phyloP scores from a whole-genome alignment of 1,140 invertebrate genomes.

The Hylyphantes graminicola region DNA sequence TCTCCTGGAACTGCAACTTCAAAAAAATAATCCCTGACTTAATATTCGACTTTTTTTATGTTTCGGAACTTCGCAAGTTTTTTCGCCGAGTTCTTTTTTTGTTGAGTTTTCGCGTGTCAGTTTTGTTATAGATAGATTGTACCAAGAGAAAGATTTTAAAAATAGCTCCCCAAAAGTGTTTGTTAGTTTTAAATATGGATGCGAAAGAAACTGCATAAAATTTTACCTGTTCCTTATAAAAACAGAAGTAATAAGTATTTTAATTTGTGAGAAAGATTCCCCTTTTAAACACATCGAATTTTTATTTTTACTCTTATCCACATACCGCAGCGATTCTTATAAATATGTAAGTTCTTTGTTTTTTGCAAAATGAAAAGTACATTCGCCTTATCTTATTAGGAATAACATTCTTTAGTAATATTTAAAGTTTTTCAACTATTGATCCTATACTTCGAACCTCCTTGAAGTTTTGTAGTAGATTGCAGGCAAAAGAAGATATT shows the following conservation, averaged over 20 bases:
- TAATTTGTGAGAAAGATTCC: not conserved
- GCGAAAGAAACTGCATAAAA: constrained; percentile 3
- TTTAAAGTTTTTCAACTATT: too few species aligned
- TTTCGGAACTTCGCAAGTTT: constrained; percentile 1
- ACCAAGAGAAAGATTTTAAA: constrained; percentile 14
- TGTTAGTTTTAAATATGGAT: constrained; percentile 19
- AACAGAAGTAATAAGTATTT: not conserved
- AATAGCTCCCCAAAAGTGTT: constrained; percentile 27
- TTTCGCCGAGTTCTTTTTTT: not conserved
- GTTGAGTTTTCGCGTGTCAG: not conserved
- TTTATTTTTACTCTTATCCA: too few species aligned
- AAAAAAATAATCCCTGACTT: constrained; percentile 17
- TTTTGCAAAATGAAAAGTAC: too few species aligned
- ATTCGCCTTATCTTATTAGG: too few species aligned
- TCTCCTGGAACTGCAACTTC: not conserved
- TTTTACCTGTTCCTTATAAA: not conserved
- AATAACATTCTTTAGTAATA: too few species aligned
- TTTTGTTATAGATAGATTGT: constrained; percentile 16
- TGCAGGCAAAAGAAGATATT: too few species aligned
- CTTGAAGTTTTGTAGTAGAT: too few species aligned
- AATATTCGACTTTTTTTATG: constrained; percentile 11
- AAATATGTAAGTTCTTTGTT: too few species aligned
- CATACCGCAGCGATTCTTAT: too few species aligned
- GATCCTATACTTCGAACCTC: too few species aligned
- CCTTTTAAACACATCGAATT: constrained; percentile 14